phyloP scores from a whole-genome alignment of 1,140 invertebrate species.

The Drosophila arawakana region DNA sequence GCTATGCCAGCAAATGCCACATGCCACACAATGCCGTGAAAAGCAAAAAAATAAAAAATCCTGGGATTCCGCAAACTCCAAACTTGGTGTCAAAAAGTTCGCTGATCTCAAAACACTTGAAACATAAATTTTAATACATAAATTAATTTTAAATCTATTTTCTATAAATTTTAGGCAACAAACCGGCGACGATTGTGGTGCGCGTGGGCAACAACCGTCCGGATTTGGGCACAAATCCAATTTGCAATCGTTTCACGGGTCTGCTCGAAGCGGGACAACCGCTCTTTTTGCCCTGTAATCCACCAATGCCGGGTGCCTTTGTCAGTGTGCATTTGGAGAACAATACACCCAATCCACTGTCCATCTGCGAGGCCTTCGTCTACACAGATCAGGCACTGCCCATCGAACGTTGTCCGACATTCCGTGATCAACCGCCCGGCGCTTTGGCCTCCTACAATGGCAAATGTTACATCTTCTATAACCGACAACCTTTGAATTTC shows the following conservation, averaged over 20 bases:
- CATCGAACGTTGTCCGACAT: slow-evolving; percentile 96
- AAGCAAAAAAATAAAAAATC: no score
- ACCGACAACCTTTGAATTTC: slow-evolving; percentile 93
- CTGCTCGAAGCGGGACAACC: slow-evolving; percentile 95
- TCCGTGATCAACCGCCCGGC: slow-evolving; percentile 95
- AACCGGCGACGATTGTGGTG: slow-evolving; percentile 94
- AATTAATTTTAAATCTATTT: no score
- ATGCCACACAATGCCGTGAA: slow-evolving; percentile 9
- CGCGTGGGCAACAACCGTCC: slow-evolving; percentile 97
- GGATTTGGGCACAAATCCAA: slow-evolving; percentile 95
- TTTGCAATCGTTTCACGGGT: slow-evolving; percentile 95
- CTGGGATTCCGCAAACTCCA: no score
- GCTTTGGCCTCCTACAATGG: slow-evolving; percentile 97
- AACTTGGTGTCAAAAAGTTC: no score
- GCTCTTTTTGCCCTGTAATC: slow-evolving; percentile 96
- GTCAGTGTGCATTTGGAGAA: slow-evolving; percentile 96
- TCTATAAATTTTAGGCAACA: slow-evolving; percentile 84
- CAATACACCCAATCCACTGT: slow-evolving; percentile 89
- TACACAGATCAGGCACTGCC: slow-evolving; percentile 97
- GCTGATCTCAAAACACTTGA: no score
- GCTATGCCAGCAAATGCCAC: slow-evolving; percentile 30
- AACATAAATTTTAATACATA: no score
- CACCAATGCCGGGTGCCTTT: slow-evolving; percentile 97
- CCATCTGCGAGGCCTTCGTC: slow-evolving; percentile 97
- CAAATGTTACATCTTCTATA: slow-evolving; percentile 98